Evolutionary conservation across 1,140 invertebrate species (phyloP).

Genomic region (Lepidostoma basale): DNA sequence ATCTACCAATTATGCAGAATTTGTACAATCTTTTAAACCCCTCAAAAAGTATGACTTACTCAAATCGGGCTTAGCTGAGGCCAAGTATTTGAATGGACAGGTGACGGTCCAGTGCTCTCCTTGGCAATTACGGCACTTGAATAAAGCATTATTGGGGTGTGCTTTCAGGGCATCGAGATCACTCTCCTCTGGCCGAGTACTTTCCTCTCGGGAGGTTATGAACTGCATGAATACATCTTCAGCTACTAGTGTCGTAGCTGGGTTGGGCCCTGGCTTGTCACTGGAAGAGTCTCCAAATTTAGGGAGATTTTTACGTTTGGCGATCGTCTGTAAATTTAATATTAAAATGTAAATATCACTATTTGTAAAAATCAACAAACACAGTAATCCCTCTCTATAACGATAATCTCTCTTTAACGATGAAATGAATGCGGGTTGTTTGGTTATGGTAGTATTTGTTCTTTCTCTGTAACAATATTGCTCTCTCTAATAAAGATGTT

Average conservation of each 20-base stretch:
- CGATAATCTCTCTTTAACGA: too few relatives aligned
- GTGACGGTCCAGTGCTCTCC: slow-evolving; percentile 97
- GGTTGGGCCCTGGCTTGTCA: slow-evolving; percentile 95
- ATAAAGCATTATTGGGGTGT: slow-evolving; percentile 70
- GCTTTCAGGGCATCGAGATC: slow-evolving; percentile 69
- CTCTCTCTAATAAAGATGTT: too few relatives aligned
- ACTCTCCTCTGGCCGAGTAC: slow-evolving; percentile 84
- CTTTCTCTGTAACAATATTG: too few relatives aligned
- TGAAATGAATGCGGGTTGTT: too few relatives aligned
- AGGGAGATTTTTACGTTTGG: slow-evolving; percentile 88
- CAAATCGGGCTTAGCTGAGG: slow-evolving; percentile 63
- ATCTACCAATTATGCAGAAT: too few relatives aligned
- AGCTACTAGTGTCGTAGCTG: slow-evolving; percentile 91
- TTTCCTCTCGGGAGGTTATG: slow-evolving; percentile 84
- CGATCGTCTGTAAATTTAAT: slow-evolving; percentile 69
- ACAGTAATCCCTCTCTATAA: too few relatives aligned
- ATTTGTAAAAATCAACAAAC: too few relatives aligned
- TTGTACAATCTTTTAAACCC: too few relatives aligned
- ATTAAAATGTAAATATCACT: too few relatives aligned
- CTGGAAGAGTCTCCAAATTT: slow-evolving; percentile 91
- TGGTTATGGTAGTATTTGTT: too few relatives aligned
- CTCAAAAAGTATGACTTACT: slow-evolving; percentile 29
- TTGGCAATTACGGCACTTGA: slow-evolving; percentile 93
- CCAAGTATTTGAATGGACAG: slow-evolving; percentile 94
- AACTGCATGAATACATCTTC: slow-evolving; percentile 98